These are phyloP conservation scores for Odontamblyopus rebecca DNA, from an alignment of 2,797 vertebrate species.

Conservation along the genomic window DNA sequence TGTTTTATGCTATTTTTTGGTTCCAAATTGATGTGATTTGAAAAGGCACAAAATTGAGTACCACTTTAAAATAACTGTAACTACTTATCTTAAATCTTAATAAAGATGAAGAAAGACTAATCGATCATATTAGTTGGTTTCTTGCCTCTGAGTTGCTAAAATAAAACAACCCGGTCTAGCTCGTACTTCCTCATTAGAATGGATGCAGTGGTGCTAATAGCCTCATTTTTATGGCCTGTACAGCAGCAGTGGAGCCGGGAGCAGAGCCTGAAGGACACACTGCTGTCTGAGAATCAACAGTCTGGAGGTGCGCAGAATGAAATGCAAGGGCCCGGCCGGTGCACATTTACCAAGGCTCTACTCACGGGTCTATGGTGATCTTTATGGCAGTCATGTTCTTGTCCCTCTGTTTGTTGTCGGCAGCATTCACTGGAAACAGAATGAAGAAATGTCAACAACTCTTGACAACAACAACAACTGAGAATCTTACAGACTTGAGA, in stretches of 20 bases:
- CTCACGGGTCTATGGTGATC: conserved; percentile 97
- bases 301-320: conserved; percentile 43
- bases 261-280: conserved; percentile 46
- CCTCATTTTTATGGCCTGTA: conserved; percentile 42
- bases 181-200: conserved; percentile 18
- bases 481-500: too few relatives aligned
- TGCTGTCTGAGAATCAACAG: conserved; percentile 41
- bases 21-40: too few relatives aligned
- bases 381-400: conserved; percentile 97
- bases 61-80: too few relatives aligned
- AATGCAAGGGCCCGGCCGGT: conserved; percentile 33
- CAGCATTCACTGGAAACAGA: conserved; percentile 89
- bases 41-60: too few relatives aligned
- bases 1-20: too few relatives aligned
- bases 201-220: conserved; percentile 23
- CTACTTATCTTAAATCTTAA: too few relatives aligned
- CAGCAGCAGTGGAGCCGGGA: conserved; percentile 25
- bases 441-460: conserved; percentile 11
- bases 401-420: conserved; percentile 98
- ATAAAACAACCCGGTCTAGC: neutral
- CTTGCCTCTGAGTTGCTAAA: neutral
- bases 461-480: too few relatives aligned
- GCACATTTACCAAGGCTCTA: conserved; percentile 44
- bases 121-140: too few relatives aligned
- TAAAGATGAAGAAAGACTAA: too few relatives aligned